A percentile compares a stretch with the other conserved stretches of the same genome.
These are phyloP conservation scores for Anoplophora glabripennis DNA, from an alignment of 1,140 invertebrate genomes.

Conservation along the genomic window DNA sequence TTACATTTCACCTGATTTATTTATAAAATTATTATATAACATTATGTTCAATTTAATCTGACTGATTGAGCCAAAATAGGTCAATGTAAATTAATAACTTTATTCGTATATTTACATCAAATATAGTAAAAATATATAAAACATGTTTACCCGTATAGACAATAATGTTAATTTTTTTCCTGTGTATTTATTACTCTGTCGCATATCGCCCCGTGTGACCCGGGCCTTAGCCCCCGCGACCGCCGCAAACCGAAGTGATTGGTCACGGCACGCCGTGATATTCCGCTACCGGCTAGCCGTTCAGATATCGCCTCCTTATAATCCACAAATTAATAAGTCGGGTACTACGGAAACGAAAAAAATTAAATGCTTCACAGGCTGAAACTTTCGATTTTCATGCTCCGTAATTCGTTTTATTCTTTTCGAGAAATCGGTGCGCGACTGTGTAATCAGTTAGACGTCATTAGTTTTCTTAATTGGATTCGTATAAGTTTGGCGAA, in stretches of 20 bases:
- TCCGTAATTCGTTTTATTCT: conserved; percentile 26
- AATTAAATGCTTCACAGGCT: conserved; percentile 29
- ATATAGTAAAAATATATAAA: too few relatives aligned
- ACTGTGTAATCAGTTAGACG: background rate
- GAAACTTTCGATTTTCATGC: conserved; percentile 34
- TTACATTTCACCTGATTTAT: too few relatives aligned
- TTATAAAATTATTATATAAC: too few relatives aligned
- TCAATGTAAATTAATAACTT: too few relatives aligned
- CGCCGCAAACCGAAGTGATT: background rate
- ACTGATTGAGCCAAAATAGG: too few relatives aligned
- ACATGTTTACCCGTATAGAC: too few relatives aligned
- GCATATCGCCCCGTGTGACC: too few relatives aligned
- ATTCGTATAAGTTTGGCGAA: background rate
- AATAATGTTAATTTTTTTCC: too few relatives aligned
- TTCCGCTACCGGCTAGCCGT: background rate
- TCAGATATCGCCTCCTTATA: background rate
- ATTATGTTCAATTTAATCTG: too few relatives aligned
- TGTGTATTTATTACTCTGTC: too few relatives aligned
- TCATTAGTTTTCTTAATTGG: conserved; percentile 14
- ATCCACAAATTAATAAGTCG: background rate
- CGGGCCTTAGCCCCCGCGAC: background rate
- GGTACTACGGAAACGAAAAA: conserved; percentile 21
- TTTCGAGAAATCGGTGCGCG: conserved; percentile 26
- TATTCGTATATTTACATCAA: too few relatives aligned
- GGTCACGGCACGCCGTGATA: background rate